Conservation (phyloP, 2,113 vertebrate genomes). For the Anser brachyrhynchus region DNA sequence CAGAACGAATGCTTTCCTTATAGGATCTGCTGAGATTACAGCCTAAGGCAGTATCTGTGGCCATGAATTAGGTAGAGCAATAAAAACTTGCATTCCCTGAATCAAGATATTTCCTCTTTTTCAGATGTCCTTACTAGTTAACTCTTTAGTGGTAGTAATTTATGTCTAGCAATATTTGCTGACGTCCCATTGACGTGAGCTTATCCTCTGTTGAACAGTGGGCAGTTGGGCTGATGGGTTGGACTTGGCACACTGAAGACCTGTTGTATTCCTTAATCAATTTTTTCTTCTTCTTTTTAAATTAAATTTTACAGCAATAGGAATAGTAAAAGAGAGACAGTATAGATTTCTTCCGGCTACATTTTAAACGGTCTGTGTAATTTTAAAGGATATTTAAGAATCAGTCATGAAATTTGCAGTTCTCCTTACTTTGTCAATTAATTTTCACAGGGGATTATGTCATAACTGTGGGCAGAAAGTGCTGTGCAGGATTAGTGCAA, state of each 20-base stretch:
- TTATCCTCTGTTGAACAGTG: neutral
- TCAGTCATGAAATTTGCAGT: neutral
- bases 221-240: neutral
- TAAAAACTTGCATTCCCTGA: neutral
- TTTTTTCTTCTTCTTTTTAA: neutral
- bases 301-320: neutral
- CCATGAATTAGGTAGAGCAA: neutral
- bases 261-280: neutral
- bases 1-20: neutral
- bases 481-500: neutral
- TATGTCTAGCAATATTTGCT: neutral
- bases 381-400: neutral
- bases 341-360: neutral
- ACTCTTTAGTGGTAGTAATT: neutral
- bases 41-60: neutral
- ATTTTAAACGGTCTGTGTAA: neutral
- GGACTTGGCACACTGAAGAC: neutral
- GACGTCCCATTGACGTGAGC: neutral
- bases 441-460: neutral
- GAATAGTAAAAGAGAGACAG: neutral
- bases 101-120: neutral
- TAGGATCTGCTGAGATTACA: constrained; percentile 21
- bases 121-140: neutral
- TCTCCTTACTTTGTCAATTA: neutral
- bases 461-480: neutral